Evolutionary conservation across 2,113 vertebrate species (phyloP), one percentile per base, ranked within the genome.

Genomic region (Haliaeetus leucogaster): DNA sequence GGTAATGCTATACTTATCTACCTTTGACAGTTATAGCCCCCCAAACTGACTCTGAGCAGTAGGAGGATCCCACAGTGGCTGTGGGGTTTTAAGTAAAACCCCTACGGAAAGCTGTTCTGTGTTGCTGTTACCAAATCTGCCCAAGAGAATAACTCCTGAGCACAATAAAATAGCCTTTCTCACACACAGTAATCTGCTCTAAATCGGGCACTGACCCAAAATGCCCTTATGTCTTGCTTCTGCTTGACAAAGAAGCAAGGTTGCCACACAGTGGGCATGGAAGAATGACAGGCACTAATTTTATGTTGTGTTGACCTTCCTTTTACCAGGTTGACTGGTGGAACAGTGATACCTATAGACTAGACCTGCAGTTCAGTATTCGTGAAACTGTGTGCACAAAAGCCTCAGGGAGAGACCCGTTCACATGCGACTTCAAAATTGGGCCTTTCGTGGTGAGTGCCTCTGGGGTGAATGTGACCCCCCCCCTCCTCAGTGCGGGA

Each of bases 311-410:
- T 21, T 62, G 70, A 30, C 13, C 65, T 86, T 91, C 38, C 38
- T 65, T 72, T 63, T 30, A 1, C 81, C 93, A 98, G 98, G 90
- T 95, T 56, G 89, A 95, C 4, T 50, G 78, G 76, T 73, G 97
- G 95, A 77, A 90, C 19, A 89, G 93, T 0, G 32, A 95, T 8
- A 19, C 29, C 20, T 61, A 96, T 1, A 74, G n/a, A 22, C 81
- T 98, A 56, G 91, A 95, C 15, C 66, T 98, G 23, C 91, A 89
- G 18, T 98, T 98, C 88, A 95, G 48, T 42, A 50, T 98, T 36
- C 96, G 89, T 17, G 98, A 98, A 80, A 98, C 98, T 0, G 77
- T 70, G 2, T 98, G 98, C 82, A 7, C 43, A 2, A 97, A 90
- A 50, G 86, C 80, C 7, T 97, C 96, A 0, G 93, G 91, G 11